Evolutionary conservation across 2,113 vertebrate species (phyloP), one percentile per base, ranked within the genome.

Genomic region (Nerophis ophidion): DNA sequence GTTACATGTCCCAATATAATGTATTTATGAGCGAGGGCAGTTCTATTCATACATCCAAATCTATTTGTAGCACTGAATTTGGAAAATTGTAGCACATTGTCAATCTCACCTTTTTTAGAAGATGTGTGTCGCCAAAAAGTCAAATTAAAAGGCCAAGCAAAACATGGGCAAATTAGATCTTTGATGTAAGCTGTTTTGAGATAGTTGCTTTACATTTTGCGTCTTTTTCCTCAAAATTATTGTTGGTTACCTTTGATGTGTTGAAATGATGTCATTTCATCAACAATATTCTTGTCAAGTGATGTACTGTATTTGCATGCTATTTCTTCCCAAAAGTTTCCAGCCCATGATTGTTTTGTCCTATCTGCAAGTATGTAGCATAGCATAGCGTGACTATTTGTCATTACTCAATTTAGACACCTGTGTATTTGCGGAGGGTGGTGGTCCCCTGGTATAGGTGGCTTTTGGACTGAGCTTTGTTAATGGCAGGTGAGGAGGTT

Each of bases 391-490:
- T 26, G 26, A 26, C 16, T 38, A 52, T 40, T 7, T 52, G 44
- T 60, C 60, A 71, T 33, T 55, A 2, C 53, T 64, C 70, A 68
- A 54, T 55, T 9, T 12, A 74, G 74, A 86, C 75, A 92, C 90
- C 90, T 92, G 86, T 74, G 75, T 72, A 68, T 85, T 64, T 86
- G 63, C 81, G 82, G 60, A 70, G 81, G 51, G 58, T 44, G 63
- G 65, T 80, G 84, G 79, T 89, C 71, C 84, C 86, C 61, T 72
- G 80, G 74, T 72, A 68, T 12, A 80, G 81, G 55, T 65, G 82
- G 53, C 55, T 68, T 81, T 88, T 89, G 76, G 85, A 87, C 60
- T 74, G 85, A 73, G 82, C 62, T 85, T 86, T 90, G 76, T 67
- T 83, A 87, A 89, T 74, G 17, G 77, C 77, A 51, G 87, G 84